Evolutionary conservation across 2,888 invertebrate species (phyloP).

Genomic region (Nemotelus nigrinus): DNA sequence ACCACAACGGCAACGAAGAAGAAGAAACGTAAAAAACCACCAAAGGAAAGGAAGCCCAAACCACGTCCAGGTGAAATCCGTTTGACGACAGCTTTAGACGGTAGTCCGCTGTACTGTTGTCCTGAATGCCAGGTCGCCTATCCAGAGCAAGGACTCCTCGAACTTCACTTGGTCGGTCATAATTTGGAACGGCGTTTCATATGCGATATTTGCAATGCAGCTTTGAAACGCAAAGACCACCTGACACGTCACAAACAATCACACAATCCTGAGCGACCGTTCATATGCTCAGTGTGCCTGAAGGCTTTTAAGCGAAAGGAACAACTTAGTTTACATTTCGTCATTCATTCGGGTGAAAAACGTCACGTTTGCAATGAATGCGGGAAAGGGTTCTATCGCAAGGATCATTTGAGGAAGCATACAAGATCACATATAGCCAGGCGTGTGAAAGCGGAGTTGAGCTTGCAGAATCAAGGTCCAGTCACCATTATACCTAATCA

Average conservation of each 20-base stretch:
- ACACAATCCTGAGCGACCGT: conserved; percentile 88
- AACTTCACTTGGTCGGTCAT: conserved; percentile 85
- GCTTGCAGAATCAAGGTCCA: conserved; percentile 62
- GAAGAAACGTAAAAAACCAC: conserved; percentile 82
- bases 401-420: conserved; percentile 86
- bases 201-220: conserved; percentile 90
- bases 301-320: conserved; percentile 91
- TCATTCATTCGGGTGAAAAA: conserved; percentile 90
- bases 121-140: conserved; percentile 91
- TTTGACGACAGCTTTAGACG: conserved; percentile 80
- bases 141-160: conserved; percentile 82
- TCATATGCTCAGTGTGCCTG: conserved; percentile 85
- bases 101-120: conserved; percentile 85
- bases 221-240: conserved; percentile 87
- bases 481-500: conserved; percentile 62
- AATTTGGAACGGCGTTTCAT: conserved; percentile 85
- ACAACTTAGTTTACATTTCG: conserved; percentile 86
- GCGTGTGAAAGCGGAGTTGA: conserved; percentile 77
- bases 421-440: conserved; percentile 85
- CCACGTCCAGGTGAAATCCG: conserved; percentile 86
- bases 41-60: conserved; percentile 77
- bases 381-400: conserved; percentile 87
- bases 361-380: conserved; percentile 87
- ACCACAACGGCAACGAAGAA: conserved; percentile 69
- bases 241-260: conserved; percentile 88